A percentile compares a stretch with the other conserved stretches of the same genome.
These are phyloP conservation scores for Argya squamiceps DNA, from an alignment of 2,797 vertebrate species.

Conservation along the genomic window DNA sequence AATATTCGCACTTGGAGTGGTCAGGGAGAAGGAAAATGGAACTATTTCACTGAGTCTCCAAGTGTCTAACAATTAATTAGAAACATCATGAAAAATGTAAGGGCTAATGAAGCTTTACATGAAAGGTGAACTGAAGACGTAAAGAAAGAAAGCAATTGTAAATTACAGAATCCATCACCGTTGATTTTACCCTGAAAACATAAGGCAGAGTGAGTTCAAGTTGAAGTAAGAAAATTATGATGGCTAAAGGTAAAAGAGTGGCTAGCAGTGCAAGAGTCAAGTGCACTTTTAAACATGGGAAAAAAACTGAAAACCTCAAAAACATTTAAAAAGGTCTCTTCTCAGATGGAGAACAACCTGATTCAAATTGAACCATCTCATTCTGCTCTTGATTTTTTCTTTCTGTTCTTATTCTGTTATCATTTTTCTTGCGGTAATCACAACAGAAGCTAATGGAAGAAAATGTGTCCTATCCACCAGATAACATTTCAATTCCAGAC, in stretches of 20 bases:
- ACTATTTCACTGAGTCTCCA: neutral
- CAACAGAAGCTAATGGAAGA: neutral
- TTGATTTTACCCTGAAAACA: neutral
- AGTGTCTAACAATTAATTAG: constrained; percentile 16
- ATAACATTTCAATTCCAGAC: neutral
- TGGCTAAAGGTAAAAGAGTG: neutral
- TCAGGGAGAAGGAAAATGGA: neutral
- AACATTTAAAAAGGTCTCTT: neutral
- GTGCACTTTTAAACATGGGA: neutral
- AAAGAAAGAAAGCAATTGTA: neutral
- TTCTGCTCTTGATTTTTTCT: neutral
- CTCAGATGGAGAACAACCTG: neutral
- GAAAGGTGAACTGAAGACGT: neutral
- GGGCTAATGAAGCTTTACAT: neutral
- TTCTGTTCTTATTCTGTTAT: neutral
- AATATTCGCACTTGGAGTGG: neutral
- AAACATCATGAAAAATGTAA: constrained; percentile 10
- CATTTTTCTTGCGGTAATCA: neutral
- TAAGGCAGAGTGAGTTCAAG: neutral
- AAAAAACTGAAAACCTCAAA: neutral
- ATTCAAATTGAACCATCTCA: neutral
- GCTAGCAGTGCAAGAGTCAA: neutral
- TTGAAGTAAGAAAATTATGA: neutral
- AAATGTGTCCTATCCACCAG: neutral
- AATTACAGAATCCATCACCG: neutral